phyloP scores from a whole-genome alignment of 2,888 invertebrate genomes.

The Lumbricus terrestris region DNA sequence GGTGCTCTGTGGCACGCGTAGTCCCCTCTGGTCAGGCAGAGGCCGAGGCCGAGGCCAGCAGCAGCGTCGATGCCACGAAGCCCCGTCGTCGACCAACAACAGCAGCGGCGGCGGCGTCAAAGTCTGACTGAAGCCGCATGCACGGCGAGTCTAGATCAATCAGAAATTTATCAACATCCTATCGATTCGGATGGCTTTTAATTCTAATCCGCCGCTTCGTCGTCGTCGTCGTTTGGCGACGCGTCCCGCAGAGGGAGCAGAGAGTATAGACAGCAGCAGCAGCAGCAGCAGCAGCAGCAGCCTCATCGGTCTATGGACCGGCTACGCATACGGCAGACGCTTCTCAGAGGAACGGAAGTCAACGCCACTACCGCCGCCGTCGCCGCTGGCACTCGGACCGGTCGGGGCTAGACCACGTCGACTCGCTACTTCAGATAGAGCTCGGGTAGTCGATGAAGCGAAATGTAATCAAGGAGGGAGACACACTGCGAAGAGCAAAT shows the following conservation, averaged over 20 bases:
- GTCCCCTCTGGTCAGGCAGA: neutral
- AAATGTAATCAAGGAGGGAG: conserved; percentile 3
- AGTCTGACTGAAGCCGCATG: neutral
- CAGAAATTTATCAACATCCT: conserved; percentile 3
- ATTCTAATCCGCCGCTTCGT: neutral
- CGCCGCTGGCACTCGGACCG: neutral
- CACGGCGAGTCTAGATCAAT: neutral
- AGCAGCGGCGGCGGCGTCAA: neutral
- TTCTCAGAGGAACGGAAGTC: neutral
- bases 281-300: too few species aligned
- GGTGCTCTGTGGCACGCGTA: neutral
- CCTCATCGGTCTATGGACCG: neutral
- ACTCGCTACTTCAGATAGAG: neutral
- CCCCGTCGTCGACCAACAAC: neutral
- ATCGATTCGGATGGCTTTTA: conserved; percentile 3
- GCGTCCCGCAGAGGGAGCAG: neutral
- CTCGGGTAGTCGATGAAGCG: neutral
- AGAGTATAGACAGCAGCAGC: too few species aligned
- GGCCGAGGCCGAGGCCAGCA: neutral
- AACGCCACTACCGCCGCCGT: neutral
- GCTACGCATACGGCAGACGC: neutral
- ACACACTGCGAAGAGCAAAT: conserved; percentile 9
- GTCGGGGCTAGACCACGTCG: too few species aligned
- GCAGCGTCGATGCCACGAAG: neutral
- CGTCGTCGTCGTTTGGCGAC: neutral